Conservation (phyloP, 2,113 vertebrate species). For the Amazona vittata region DNA sequence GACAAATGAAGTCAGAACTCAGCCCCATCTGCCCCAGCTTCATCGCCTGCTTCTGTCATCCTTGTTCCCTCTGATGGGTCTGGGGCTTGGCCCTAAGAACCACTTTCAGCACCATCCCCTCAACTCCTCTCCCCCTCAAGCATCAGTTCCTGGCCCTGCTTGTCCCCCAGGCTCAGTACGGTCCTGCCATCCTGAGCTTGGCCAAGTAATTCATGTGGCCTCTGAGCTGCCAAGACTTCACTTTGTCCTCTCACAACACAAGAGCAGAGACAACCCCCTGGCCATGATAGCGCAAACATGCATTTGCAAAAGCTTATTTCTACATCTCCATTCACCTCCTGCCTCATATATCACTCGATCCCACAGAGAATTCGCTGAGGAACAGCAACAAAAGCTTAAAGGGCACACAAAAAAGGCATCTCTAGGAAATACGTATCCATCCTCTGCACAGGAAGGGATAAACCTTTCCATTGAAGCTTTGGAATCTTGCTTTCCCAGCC, state of each 20-base stretch:
- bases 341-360: not conserved
- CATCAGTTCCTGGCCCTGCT: not conserved
- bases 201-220: not conserved
- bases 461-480: not conserved
- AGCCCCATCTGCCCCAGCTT: rapidly evolving
- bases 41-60: rapidly evolving
- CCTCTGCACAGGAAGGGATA: not conserved
- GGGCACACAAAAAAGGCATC: not conserved
- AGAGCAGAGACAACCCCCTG: not conserved
- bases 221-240: not conserved
- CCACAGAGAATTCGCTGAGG: not conserved
- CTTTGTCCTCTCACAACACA: rapidly evolving
- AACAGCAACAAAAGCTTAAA: not conserved
- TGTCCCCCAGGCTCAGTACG: not conserved
- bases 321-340: not conserved
- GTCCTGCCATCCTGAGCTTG: not conserved
- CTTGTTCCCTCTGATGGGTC: not conserved
- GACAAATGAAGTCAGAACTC: not conserved
- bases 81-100: not conserved
- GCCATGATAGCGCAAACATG: rapidly evolving
- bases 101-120: not conserved
- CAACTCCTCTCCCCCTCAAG: rapidly evolving
- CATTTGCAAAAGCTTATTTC: not conserved
- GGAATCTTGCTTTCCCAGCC: not conserved
- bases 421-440: not conserved